Percentiles rank a stretch among this genome's conserved stretches.
Conservation (phyloP, 2,113 vertebrate species). For the Phylloscopus whistleri region DNA sequence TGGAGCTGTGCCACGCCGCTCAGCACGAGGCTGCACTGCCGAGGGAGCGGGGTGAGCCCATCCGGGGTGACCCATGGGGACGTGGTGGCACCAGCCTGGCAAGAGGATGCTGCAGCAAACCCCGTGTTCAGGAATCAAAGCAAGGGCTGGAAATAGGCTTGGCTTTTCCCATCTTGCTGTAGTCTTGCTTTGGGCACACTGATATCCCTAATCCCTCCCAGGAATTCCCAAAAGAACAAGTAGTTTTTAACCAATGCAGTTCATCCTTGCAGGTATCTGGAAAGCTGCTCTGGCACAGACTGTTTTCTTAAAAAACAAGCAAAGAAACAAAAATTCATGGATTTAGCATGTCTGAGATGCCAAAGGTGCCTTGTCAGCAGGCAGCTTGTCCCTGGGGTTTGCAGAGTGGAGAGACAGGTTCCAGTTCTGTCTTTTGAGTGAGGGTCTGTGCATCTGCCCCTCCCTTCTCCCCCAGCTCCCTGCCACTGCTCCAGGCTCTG, state of each 20-base stretch:
- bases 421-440: neutral
- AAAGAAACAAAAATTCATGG: neutral
- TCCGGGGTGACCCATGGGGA: rapidly evolving
- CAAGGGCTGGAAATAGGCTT: neutral
- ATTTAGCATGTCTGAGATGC: neutral
- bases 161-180: rapidly evolving
- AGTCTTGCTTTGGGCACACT: neutral
- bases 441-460: neutral
- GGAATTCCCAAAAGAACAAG: neutral
- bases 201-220: neutral
- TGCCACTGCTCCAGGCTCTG: rapidly evolving
- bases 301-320: neutral
- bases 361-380: neutral
- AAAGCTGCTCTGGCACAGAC: neutral
- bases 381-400: neutral
- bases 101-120: neutral
- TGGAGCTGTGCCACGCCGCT: neutral
- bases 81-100: rapidly evolving
- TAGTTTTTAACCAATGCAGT: neutral
- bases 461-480: neutral
- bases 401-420: neutral
- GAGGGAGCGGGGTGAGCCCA: rapidly evolving
- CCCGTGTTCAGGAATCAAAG: rapidly evolving
- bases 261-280: neutral
- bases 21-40: neutral